Conservation (phyloP, 2,888 invertebrate species). For the Oligia strigilis region DNA sequence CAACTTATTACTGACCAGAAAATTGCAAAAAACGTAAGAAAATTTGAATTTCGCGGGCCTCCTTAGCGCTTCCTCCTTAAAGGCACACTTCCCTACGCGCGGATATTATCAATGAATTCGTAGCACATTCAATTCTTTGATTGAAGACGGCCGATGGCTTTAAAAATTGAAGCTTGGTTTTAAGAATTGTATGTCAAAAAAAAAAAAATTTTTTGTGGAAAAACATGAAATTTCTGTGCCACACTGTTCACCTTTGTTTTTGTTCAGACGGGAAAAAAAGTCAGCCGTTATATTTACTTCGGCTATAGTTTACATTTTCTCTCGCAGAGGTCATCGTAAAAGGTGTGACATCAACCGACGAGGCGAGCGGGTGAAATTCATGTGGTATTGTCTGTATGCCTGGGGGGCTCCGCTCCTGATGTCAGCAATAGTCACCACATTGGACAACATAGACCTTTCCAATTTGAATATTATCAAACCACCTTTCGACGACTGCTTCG, state of each 20-base stretch:
- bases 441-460: conserved; percentile 53
- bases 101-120: no score
- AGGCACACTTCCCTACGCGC: no score
- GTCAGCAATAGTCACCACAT: conserved; percentile 14
- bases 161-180: neutral
- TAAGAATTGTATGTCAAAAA: neutral
- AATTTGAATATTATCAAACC: conserved; percentile 45
- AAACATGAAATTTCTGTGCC: no score
- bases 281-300: neutral
- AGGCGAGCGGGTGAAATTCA: conserved; percentile 67
- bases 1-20: no score
- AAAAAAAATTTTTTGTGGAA: neutral
- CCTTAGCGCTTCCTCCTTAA: no score
- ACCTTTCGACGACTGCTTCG: conserved; percentile 60
- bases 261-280: neutral
- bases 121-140: no score
- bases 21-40: no score
- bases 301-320: neutral
- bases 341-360: conserved; percentile 54
- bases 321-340: conserved; percentile 38
- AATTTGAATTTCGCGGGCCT: no score
- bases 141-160: no score
- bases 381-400: conserved; percentile 72
- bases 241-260: neutral
- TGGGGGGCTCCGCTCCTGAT: conserved; percentile 67